Percentiles rank a stretch among this genome's conserved stretches.
Evolutionary conservation across 2,888 invertebrate species (phyloP).

Genomic region (Amiota communis): DNA sequence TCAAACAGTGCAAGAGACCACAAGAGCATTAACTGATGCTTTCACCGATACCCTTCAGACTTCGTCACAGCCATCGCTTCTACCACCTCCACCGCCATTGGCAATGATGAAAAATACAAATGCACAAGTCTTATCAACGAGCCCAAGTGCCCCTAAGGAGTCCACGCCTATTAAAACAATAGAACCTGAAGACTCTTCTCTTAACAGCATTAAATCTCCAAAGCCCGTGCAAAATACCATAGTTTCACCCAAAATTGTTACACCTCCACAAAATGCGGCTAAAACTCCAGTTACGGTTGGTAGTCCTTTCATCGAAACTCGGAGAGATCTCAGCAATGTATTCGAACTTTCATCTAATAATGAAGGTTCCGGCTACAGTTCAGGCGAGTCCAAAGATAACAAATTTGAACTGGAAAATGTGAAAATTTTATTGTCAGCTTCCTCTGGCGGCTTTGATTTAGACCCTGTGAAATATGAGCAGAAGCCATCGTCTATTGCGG

Average conservation of each 20-base stretch:
- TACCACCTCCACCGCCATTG: constrained; percentile 49
- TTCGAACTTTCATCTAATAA: constrained; percentile 66
- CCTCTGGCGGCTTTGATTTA: constrained; percentile 66
- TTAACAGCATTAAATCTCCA: not conserved
- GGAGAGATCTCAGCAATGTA: constrained; percentile 61
- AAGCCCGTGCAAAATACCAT: constrained; percentile 24
- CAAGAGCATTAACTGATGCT: constrained; percentile 57
- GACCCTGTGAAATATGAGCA: constrained; percentile 70
- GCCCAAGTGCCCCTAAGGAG: not conserved
- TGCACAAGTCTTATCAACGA: not conserved
- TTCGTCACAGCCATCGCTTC: constrained; percentile 32
- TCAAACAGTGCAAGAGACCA: constrained; percentile 71
- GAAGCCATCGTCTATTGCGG: constrained; percentile 77
- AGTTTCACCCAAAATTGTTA: constrained; percentile 50
- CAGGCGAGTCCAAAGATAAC: constrained; percentile 66
- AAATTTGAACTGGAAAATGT: constrained; percentile 72
- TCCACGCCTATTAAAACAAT: constrained; percentile 10
- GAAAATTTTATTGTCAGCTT: constrained; percentile 68
- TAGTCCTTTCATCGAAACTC: constrained; percentile 71
- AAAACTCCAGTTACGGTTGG: constrained; percentile 50
- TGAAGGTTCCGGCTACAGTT: constrained; percentile 63
- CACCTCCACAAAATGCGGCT: constrained; percentile 46
- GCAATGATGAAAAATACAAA: constrained; percentile 34
- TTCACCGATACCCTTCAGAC: constrained; percentile 56
- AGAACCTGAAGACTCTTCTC: not conserved